Conservation (phyloP, 2,113 vertebrate genomes). For the Sapajus apella region DNA sequence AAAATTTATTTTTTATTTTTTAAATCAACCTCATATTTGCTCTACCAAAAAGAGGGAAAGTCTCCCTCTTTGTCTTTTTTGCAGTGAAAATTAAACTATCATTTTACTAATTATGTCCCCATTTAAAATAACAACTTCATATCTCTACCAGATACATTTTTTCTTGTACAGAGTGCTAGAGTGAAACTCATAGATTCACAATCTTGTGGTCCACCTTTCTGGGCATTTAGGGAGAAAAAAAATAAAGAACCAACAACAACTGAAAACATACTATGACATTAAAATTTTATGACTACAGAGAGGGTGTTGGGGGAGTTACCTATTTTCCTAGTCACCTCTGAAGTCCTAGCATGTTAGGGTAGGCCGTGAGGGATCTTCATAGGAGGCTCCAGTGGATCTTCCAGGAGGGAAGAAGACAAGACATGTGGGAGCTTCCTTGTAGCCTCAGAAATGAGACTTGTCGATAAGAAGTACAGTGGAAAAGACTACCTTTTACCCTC, state of each 20-base stretch:
- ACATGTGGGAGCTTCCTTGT: neutral
- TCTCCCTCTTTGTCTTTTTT: slow-evolving; percentile 64
- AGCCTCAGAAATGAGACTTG: neutral
- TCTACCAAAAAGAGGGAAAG: slow-evolving; percentile 1
- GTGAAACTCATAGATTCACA: neutral
- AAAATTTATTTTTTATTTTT: neutral
- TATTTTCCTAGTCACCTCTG: neutral
- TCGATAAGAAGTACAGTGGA: neutral
- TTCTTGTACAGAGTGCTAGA: neutral
- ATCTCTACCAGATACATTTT: neutral
- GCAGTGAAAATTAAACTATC: slow-evolving; percentile 60
- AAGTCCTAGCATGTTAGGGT: neutral
- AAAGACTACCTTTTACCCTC: neutral
- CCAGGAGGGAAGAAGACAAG: neutral
- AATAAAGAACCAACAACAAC: neutral
- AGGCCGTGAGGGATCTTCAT: neutral
- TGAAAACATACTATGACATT: neutral
- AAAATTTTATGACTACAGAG: neutral
- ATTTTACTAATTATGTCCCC: slow-evolving; percentile 5
- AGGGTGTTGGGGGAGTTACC: neutral
- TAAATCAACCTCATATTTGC: slow-evolving; percentile 53
- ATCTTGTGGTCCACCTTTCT: neutral
- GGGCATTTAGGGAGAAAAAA: neutral
- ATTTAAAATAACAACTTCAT: neutral
- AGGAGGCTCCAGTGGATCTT: neutral